Base-by-base conservation (phyloP, 2,113 vertebrate genomes). In the Zootoca vivipara region DNA sequence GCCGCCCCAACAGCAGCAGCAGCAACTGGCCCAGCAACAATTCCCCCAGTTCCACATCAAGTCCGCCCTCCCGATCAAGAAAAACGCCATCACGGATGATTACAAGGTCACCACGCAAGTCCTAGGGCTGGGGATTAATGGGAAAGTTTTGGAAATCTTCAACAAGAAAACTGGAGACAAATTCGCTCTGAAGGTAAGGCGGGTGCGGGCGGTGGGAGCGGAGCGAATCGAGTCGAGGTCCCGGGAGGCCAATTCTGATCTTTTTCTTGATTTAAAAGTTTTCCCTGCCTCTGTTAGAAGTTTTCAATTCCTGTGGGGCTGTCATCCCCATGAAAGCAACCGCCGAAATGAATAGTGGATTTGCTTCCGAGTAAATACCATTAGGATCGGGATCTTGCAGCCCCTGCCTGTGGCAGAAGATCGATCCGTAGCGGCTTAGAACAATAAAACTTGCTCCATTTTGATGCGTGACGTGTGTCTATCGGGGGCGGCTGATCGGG, bases 91-190 rank as follows among this genome's bases (percentile, higher is more conserved):
- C 91, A 98, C 98, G 35, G 98, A 99, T 89, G 98, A 99, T 83
- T 99, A 99, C 97, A 98, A 98, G 97, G 98, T 99, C 93, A 99
- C 98, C 93, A 98, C 96, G 92, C 98, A 98, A 96, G 98, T 99
- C 83, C 94, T 99, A 95, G 98, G 98, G 12, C 96, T 99, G 90
- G 98, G 98, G 75, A 99, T 99, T 96, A 99, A 99, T 95, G 98
- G 98, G 58, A 99, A 98, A 95, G 98, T 99, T 89, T 94, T 99
- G 79, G 98, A 99, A 91, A 98, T 99, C 92, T 98, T 98, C 88
- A 97, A 97, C 75, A 99, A 98, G 97, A 98, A 97, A 92, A 98
- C 96, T 12, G 98, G 97, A 9, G 98, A 98, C 83, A 99, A 99
- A 92, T 99, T 98, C 87, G 98, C 98, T 1, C 95, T 99, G 2